These are phyloP conservation scores for Nansenia antarctica DNA, from an alignment of 2,113 vertebrate species.

Conservation along the genomic window DNA sequence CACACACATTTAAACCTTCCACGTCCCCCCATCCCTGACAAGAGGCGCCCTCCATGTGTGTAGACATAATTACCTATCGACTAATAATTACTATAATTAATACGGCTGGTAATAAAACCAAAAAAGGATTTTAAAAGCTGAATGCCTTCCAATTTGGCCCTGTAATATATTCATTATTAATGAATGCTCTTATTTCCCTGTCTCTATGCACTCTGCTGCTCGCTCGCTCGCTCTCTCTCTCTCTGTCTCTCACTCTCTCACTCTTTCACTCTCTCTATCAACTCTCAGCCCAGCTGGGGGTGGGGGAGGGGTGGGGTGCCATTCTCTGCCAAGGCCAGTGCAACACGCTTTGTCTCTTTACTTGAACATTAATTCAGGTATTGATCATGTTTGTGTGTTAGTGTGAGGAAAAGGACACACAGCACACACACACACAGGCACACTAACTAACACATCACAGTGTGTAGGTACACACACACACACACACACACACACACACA, in stretches of 20 bases:
- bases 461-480: constrained; percentile 19
- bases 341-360: constrained; percentile 54
- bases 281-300: constrained; percentile 33
- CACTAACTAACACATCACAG: constrained; percentile 30
- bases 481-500: constrained; percentile 7
- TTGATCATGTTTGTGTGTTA: constrained; percentile 60
- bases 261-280: constrained; percentile 37
- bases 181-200: constrained; percentile 47
- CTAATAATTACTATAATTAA: constrained; percentile 67
- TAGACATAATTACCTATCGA: constrained; percentile 54
- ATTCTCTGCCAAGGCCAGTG: constrained; percentile 47
- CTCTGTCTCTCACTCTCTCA: neutral
- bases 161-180: constrained; percentile 62
- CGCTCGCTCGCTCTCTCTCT: neutral
- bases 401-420: constrained; percentile 33
- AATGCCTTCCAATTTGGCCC: constrained; percentile 54
- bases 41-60: constrained; percentile 23
- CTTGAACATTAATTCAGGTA: constrained; percentile 68
- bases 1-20: constrained; percentile 26
- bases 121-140: constrained; percentile 40
- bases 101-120: constrained; percentile 43
- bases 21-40: constrained; percentile 29
- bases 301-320: constrained; percentile 7
- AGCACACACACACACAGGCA: constrained; percentile 38
- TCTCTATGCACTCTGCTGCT: constrained; percentile 31